Conservation (phyloP, 2,888 invertebrate genomes). For the Luffia ferchaultella region DNA sequence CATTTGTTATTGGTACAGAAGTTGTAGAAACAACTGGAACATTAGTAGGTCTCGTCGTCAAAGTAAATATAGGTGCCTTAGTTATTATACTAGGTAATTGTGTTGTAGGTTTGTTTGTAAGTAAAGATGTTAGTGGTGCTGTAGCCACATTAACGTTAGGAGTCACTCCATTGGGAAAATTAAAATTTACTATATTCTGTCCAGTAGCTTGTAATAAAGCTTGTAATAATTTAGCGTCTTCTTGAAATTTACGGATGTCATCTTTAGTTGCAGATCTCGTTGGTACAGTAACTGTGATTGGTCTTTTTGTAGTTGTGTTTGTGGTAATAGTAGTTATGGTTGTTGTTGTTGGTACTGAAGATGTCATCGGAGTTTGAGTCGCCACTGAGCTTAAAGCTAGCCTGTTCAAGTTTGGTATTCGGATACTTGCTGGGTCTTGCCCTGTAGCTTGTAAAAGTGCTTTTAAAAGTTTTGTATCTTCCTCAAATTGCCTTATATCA, state of each 20-base stretch:
- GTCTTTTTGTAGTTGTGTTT: constrained; percentile 20
- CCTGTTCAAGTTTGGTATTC: constrained; percentile 17
- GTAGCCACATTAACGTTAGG: constrained; percentile 52
- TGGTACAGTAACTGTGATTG: constrained; percentile 26
- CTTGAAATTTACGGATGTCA: constrained; percentile 51
- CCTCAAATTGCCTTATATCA: constrained; percentile 36
- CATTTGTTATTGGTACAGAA: constrained; percentile 28
- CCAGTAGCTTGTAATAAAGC: constrained; percentile 51
- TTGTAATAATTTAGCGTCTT: constrained; percentile 52
- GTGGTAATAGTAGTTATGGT: constrained; percentile 23
- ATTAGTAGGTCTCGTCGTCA: constrained; percentile 27
- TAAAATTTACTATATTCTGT: constrained; percentile 42
- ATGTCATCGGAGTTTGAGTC: constrained; percentile 13
- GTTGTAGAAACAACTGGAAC: constrained; percentile 27
- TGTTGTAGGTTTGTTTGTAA: constrained; percentile 46
- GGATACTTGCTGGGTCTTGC: constrained; percentile 22
- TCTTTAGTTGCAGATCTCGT: constrained; percentile 48
- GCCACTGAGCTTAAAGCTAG: constrained; percentile 18
- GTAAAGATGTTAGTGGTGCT: constrained; percentile 40
- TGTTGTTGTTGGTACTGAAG: constrained; percentile 13
- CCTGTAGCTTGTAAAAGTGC: constrained; percentile 33
- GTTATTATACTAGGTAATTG: constrained; percentile 43
- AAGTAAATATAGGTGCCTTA: constrained; percentile 39
- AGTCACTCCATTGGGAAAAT: constrained; percentile 44
- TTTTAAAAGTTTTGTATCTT: constrained; percentile 30